Percentiles rank a stretch among this genome's conserved stretches.
phyloP scores from a whole-genome alignment of 2,888 invertebrate genomes.

The Harmothoe impar region DNA sequence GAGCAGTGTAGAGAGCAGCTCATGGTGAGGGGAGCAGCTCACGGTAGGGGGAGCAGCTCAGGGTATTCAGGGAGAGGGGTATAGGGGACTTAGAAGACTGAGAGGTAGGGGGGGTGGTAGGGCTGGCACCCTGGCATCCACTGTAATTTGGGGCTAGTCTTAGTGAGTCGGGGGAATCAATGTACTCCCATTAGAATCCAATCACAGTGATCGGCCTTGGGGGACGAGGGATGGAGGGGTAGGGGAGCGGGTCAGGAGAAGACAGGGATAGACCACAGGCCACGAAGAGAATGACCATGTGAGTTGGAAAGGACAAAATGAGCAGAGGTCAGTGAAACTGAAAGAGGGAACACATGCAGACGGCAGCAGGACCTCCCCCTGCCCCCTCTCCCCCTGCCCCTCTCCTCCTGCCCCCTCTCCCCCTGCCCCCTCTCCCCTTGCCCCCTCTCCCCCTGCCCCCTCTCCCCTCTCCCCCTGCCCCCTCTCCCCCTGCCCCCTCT shows the following conservation, averaged over 20 bases:
- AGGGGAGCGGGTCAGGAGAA: background rate
- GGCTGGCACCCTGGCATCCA: background rate
- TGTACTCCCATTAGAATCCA: conserved; percentile 22
- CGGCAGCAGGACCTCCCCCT: too few relatives aligned
- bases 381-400: too few relatives aligned
- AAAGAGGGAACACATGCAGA: too few relatives aligned
- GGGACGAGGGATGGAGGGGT: background rate
- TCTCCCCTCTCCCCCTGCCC: too few relatives aligned
- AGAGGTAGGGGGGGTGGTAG: background rate
- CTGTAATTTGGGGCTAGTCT: background rate
- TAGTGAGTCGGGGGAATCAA: background rate
- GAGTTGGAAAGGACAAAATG: background rate
- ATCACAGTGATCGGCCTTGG: conserved; percentile 52
- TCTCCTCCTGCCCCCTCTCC: too few relatives aligned
- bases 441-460: too few relatives aligned
- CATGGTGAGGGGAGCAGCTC: too few relatives aligned
- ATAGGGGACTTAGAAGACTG: background rate
- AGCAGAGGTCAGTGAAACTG: too few relatives aligned
- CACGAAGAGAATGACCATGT: background rate
- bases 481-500: too few relatives aligned
- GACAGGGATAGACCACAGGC: background rate
- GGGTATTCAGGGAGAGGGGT: background rate
- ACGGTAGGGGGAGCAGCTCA: too few relatives aligned
- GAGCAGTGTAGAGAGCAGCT: background rate
- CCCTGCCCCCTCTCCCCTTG: too few relatives aligned